These are phyloP conservation scores for Nothocercus nigrocapillus DNA, from an alignment of 2,113 vertebrate genomes.

Conservation along the genomic window DNA sequence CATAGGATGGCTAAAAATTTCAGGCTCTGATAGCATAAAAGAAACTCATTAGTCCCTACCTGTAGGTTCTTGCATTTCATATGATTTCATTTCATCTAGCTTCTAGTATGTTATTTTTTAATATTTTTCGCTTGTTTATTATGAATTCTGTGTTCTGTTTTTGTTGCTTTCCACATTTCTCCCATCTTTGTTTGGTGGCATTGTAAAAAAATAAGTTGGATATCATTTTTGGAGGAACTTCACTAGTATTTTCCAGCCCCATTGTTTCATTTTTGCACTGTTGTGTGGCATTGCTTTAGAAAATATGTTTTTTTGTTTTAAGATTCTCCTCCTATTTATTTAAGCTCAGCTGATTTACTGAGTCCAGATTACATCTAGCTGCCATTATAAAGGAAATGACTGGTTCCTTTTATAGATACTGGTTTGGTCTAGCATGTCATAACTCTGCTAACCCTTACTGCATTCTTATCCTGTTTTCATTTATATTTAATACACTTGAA, in stretches of 20 bases:
- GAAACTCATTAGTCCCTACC: background rate
- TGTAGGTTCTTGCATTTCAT: background rate
- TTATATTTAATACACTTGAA: background rate
- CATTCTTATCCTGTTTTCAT: background rate
- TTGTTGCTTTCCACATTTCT: background rate
- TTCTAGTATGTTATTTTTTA: background rate
- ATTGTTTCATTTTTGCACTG: background rate
- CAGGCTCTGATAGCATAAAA: background rate
- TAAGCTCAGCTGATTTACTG: background rate
- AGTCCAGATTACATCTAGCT: background rate
- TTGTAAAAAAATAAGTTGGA: accelerated
- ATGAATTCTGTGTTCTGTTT: background rate
- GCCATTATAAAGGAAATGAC: background rate
- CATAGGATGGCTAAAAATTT: background rate
- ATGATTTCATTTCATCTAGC: background rate
- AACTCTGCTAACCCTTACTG: background rate
- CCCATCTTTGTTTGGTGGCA: background rate
- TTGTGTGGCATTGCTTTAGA: background rate
- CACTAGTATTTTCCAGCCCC: background rate
- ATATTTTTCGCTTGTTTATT: background rate
- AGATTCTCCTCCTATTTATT: background rate
- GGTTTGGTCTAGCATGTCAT: background rate
- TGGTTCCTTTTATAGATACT: background rate
- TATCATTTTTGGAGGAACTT: background rate
- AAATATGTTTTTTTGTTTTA: background rate